Conservation (phyloP, 2,888 invertebrate species). For the Eucera pruinosa region DNA sequence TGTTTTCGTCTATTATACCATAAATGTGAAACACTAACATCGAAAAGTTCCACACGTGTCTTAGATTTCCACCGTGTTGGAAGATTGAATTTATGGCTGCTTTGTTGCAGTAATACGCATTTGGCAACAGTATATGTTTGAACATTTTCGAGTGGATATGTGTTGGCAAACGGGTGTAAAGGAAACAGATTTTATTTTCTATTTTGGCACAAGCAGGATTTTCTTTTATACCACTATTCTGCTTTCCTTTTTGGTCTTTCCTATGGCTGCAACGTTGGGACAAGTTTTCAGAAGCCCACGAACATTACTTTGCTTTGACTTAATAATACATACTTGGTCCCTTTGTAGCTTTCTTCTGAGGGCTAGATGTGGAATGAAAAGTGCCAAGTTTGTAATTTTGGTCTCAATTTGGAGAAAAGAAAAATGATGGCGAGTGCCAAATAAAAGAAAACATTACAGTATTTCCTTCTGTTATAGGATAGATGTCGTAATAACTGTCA, state of each 20-base stretch:
- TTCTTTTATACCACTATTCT: not conserved
- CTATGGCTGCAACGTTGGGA: not conserved
- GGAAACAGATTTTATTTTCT: constrained; percentile 4
- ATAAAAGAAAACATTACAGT: constrained; percentile 16
- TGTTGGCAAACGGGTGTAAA: not conserved
- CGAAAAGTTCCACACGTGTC: not conserved
- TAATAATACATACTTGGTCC: constrained; percentile 22
- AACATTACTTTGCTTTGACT: not conserved
- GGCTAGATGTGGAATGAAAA: not conserved
- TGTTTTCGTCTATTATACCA: no score
- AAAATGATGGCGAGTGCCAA: not conserved
- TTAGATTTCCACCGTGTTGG: not conserved
- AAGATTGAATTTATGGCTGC: not conserved
- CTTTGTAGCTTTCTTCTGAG: not conserved
- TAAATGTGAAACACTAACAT: not conserved
- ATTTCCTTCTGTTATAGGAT: no score
- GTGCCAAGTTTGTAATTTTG: constrained; percentile 21
- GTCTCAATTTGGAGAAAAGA: not conserved
- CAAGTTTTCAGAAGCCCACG: constrained; percentile 1
- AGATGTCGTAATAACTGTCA: no score
- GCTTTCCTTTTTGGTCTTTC: no score
- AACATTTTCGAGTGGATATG: not conserved
- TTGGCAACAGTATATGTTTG: not conserved
- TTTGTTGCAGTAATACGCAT: no score
- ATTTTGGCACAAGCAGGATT: not conserved